These are phyloP conservation scores for Epinephelus fuscoguttatus DNA, from an alignment of 2,113 vertebrate species.

Conservation along the genomic window DNA sequence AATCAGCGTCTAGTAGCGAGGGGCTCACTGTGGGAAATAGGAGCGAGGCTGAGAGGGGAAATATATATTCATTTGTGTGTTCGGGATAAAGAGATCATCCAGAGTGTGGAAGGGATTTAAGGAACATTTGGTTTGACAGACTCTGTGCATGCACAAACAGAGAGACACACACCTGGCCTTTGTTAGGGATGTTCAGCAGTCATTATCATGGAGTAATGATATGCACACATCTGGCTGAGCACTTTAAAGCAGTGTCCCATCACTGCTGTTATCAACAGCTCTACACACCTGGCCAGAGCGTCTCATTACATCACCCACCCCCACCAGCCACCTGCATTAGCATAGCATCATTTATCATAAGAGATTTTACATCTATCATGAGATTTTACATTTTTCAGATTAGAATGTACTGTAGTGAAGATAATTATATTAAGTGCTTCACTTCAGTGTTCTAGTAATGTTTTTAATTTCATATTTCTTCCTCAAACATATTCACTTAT, in stretches of 20 bases:
- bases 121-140: slow-evolving; percentile 5
- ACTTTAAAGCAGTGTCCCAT: slow-evolving; percentile 33
- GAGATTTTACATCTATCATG: slow-evolving; percentile 22
- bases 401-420: background rate
- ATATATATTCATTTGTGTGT: background rate
- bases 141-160: background rate
- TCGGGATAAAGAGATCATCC: background rate
- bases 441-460: background rate
- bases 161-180: slow-evolving; percentile 20
- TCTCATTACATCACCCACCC: background rate
- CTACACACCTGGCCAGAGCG: slow-evolving; percentile 28
- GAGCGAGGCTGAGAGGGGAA: rapidly evolving
- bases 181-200: slow-evolving; percentile 23
- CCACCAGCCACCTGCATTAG: slow-evolving; percentile 11
- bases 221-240: slow-evolving; percentile 49
- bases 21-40: background rate
- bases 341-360: slow-evolving; percentile 15
- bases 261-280: slow-evolving; percentile 36
- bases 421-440: background rate
- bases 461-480: background rate
- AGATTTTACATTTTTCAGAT: background rate
- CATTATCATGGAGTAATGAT: slow-evolving; percentile 32
- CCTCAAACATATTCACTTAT: background rate
- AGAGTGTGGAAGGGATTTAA: background rate
- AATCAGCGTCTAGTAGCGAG: background rate